Evolutionary conservation across 2,888 invertebrate species (phyloP), one percentile per base, ranked within the genome.

Genomic region (Agrilus biguttatus): DNA sequence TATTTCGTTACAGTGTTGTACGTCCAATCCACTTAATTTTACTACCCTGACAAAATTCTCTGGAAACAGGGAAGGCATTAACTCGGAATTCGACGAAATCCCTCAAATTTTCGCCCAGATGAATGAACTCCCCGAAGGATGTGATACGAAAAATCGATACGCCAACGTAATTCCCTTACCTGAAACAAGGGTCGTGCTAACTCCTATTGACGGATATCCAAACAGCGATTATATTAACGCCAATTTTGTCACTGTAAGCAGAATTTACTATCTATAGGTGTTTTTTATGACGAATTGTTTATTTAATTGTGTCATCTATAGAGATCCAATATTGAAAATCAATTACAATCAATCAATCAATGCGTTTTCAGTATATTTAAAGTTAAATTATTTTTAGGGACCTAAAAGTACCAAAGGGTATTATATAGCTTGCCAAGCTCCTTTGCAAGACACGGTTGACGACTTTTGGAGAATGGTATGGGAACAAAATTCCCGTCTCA

Each of bases 401-500:
- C 87, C 89, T 1, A 85, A 84, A 55, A 83, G 83, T 56, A 77
- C 80, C 14, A 77, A 78, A 23, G 83, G 83, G 55, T 86, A 84
- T 62, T 95, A 93, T 67, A 90, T 95, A 33, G 89, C 90, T 14
- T 86, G 88, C 54, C 93, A 95, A 66, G 92, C 88, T 8, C 93
- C 93, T 0, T 69, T 92, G 51, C 77, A 83, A 44, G 77, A 79
- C 50, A 93, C 92, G 0, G 80, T 89, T 1, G 71, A 73, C 28
- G 93, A 95, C 67, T 92, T 93, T 65, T 95, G 93, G 93, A 75
- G 88, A 36, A 92, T 95, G 93, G 77, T 92, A 40, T 93, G 93
- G 93, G 91, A 93, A 58, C 91, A 93, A 62, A 88, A 92, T 64
- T 78, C 80, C 12, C 77, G 87, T 54, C 83, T 90, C 35, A 76